Conservation (phyloP, 2,888 invertebrate species). For the Catonia carolina region DNA sequence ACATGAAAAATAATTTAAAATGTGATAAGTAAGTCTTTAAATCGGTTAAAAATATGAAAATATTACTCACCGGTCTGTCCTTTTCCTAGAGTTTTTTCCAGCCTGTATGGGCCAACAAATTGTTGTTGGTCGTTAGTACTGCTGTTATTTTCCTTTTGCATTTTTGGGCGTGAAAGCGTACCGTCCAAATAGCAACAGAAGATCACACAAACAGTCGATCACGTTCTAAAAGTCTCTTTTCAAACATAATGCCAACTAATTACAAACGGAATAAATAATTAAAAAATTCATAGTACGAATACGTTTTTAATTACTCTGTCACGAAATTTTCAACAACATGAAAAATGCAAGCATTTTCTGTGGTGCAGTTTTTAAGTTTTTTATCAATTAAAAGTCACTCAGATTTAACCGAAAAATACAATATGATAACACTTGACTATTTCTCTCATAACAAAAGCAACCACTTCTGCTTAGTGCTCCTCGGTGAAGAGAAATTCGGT, state of each 20-base stretch:
- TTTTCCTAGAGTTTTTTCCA: slow-evolving; percentile 98
- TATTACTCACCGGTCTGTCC: slow-evolving; percentile 96
- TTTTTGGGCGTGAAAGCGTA: not conserved
- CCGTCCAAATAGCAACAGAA: not conserved
- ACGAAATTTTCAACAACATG: too few species aligned
- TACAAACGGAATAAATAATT: not conserved
- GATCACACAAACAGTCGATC: not conserved
- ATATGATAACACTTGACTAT: too few species aligned
- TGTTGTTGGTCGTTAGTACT: slow-evolving; percentile 60
- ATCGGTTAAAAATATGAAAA: too few species aligned
- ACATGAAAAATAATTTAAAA: too few species aligned
- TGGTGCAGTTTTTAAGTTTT: too few species aligned
- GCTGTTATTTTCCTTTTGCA: slow-evolving; percentile 22
- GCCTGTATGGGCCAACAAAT: slow-evolving; percentile 97
- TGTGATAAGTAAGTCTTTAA: too few species aligned
- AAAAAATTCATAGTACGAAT: not conserved
- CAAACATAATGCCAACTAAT: not conserved
- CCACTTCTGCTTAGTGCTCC: too few species aligned
- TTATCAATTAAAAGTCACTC: too few species aligned
- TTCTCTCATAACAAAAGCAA: too few species aligned
- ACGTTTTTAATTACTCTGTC: not conserved
- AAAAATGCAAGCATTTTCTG: too few species aligned
- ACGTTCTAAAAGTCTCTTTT: not conserved
- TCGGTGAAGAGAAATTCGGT: not conserved
- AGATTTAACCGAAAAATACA: too few species aligned